Conservation (phyloP, 2,888 invertebrate genomes). For the Marasmarcha lunaedactyla region DNA sequence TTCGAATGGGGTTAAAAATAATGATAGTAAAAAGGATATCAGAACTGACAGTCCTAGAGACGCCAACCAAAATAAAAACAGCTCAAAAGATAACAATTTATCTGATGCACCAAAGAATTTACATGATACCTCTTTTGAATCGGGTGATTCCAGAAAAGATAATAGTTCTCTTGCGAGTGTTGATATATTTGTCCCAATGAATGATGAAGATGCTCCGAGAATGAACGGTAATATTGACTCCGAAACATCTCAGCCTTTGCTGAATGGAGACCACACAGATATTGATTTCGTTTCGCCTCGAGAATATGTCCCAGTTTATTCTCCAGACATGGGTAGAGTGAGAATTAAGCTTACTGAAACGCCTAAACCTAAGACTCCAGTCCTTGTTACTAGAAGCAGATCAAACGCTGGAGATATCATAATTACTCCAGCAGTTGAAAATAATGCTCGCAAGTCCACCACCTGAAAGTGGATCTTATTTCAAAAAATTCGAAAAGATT, state of each 20-base stretch:
- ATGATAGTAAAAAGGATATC: conserved; percentile 30
- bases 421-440: conserved; percentile 71
- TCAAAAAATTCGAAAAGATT: conserved; percentile 23
- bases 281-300: conserved; percentile 53
- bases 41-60: conserved; percentile 57
- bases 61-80: conserved; percentile 59
- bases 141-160: conserved; percentile 59
- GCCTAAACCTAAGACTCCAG: conserved; percentile 84
- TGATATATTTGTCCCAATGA: conserved; percentile 58
- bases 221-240: conserved; percentile 53
- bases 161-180: conserved; percentile 56
- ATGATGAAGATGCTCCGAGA: conserved; percentile 55
- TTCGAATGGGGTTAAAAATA: conserved; percentile 39
- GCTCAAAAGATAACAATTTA: conserved; percentile 57
- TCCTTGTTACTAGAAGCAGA: conserved; percentile 81
- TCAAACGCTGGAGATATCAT: conserved; percentile 83
- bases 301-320: conserved; percentile 65
- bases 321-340: conserved; percentile 80
- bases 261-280: conserved; percentile 53
- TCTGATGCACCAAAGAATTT: conserved; percentile 29
- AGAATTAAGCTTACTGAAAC: conserved; percentile 83
- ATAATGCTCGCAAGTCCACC: conserved; percentile 43
- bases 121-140: conserved; percentile 51
- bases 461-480: conserved; percentile 38
- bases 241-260: conserved; percentile 61